phyloP scores from a whole-genome alignment of 2,888 invertebrate genomes.

The Melanostoma mellinum region DNA sequence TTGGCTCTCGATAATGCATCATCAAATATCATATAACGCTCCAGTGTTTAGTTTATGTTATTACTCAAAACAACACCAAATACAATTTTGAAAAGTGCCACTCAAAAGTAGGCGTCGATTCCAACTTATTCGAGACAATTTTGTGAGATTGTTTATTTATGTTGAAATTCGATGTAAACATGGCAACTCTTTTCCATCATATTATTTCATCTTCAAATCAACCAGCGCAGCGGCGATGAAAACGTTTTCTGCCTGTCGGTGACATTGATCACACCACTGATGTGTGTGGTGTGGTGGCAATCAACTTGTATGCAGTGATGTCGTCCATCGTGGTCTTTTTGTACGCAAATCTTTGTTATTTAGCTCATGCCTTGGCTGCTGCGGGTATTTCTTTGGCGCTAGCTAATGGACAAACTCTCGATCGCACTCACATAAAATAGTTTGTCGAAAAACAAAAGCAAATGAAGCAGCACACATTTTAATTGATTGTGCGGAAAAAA shows the following conservation, averaged over 20 bases:
- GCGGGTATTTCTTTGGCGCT: slow-evolving; percentile 35
- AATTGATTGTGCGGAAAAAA: slow-evolving; percentile 39
- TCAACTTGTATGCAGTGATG: slow-evolving; percentile 27
- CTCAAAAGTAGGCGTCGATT: too few species aligned
- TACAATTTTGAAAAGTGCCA: too few species aligned
- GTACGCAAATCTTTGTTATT: slow-evolving; percentile 46
- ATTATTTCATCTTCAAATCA: slow-evolving; percentile 32
- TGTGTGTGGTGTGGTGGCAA: slow-evolving; percentile 52
- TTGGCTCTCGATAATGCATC: too few species aligned
- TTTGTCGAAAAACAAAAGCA: slow-evolving; percentile 44
- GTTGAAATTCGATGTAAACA: background rate
- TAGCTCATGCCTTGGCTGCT: slow-evolving; percentile 36
- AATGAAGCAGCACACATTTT: slow-evolving; percentile 31
- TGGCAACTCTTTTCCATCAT: slow-evolving; percentile 52
- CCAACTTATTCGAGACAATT: too few species aligned
- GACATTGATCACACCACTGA: slow-evolving; percentile 57
- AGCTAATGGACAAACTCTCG: slow-evolving; percentile 47
- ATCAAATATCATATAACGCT: too few species aligned
- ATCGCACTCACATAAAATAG: slow-evolving; percentile 22
- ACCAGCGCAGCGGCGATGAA: slow-evolving; percentile 1
- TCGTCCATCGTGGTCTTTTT: slow-evolving; percentile 19
- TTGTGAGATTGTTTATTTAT: slow-evolving; percentile 5
- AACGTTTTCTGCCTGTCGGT: slow-evolving; percentile 14
- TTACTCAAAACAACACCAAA: too few species aligned
- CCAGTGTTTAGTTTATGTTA: too few species aligned